Evolutionary conservation across 2,113 vertebrate species (phyloP), one percentile per base, ranked within the genome.

Genomic region (Propithecus coquereli): DNA sequence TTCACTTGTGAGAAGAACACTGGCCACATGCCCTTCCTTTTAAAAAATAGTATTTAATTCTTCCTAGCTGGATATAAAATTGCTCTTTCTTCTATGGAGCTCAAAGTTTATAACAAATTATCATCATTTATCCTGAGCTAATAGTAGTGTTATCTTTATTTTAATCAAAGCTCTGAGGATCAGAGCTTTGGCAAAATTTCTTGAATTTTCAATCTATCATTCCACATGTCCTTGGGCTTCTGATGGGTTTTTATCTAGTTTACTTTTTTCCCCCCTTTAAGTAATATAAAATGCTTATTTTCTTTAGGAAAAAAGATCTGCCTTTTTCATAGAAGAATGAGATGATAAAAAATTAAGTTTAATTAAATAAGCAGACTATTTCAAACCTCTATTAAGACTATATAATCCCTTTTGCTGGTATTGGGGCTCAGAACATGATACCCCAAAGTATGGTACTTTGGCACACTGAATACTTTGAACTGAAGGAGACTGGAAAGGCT

Each of bases 211-310:
- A 91, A 18, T 17, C 8, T 90, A 23, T 66, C 18, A 71, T 85
- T 89, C 34, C 20, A 87, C 22, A 50, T 61, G 63, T 52, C 32
- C n/a, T 86, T 91, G 17, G 20, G 8, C 17, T 68, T 92, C 61
- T 89, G 40, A 52, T 25, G 81, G 45, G 8, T 84, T 94, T 92
- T 87, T 86, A 82, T 79, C 17, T 96, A 70, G 74, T 20, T 87
- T 76, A n/a, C 45, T 45, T 82, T 34, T 59, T 65, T 30, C 63
- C 37, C 4, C 25, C n/a, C 87, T 94, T 89, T 74, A 80, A 76
- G 61, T 90, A 89, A 84, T 91, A 82, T n/a, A 54, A 96, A 94
- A n/a, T 95, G 6, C 90, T 90, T 90, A 61, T 68, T 90, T 90
- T 93, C 37, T 87, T 95, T 90, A 13, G 52, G 23, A 87, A 88